These are phyloP conservation scores for Eilema depressum DNA, from an alignment of 2,888 invertebrate genomes.

Conservation along the genomic window DNA sequence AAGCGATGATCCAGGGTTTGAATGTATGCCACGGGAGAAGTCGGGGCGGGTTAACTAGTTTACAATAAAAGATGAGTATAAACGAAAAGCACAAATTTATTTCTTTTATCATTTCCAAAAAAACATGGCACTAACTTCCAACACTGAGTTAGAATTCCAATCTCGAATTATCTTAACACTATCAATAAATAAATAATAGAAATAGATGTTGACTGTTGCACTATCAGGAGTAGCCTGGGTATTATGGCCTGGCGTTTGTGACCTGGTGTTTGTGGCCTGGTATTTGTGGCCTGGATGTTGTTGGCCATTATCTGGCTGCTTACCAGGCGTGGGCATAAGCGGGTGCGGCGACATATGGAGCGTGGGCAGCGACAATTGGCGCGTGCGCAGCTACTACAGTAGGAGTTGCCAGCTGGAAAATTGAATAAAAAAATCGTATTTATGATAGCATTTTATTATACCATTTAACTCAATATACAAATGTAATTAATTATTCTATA, in stretches of 20 bases:
- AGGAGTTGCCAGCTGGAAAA: conserved; percentile 74
- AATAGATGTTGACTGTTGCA: conserved; percentile 76
- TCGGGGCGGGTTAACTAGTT: too few relatives aligned
- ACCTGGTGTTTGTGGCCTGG: conserved; percentile 46
- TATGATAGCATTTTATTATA: neutral
- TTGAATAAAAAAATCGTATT: conserved; percentile 9
- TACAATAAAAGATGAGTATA: conserved; percentile 5
- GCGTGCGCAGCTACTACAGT: conserved; percentile 72
- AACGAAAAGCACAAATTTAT: conserved; percentile 48
- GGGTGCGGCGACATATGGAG: conserved; percentile 67
- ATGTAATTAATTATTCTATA: too few relatives aligned
- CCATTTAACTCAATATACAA: too few relatives aligned
- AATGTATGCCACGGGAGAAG: too few relatives aligned
- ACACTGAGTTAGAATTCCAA: conserved; percentile 63
- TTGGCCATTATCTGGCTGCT: conserved; percentile 42
- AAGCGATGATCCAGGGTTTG: too few relatives aligned
- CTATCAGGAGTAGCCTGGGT: conserved; percentile 51
- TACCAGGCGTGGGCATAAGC: conserved; percentile 78
- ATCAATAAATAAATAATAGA: conserved; percentile 65
- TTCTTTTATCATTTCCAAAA: conserved; percentile 64
- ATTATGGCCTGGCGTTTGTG: conserved; percentile 33
- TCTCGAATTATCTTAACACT: conserved; percentile 61
- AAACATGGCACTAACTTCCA: conserved; percentile 63
- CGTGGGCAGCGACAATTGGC: conserved; percentile 71
- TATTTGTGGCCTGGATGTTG: conserved; percentile 46